These are phyloP conservation scores for Notothenia coriiceps DNA, from an alignment of 2,113 vertebrate species.

Conservation along the genomic window DNA sequence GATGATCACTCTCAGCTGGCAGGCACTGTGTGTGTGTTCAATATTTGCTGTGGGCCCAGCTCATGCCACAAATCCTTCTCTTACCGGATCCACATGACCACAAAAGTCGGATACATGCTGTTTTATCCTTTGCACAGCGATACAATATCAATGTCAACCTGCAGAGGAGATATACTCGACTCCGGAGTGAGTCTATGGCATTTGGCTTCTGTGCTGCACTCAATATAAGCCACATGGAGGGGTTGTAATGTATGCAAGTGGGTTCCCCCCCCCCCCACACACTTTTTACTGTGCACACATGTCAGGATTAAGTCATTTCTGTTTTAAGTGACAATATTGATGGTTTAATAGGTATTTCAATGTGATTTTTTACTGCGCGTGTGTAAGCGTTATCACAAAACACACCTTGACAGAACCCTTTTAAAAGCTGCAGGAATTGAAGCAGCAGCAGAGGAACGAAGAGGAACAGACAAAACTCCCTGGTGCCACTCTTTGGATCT, in stretches of 20 bases:
- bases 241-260: slow-evolving; percentile 17
- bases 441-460: slow-evolving; percentile 29
- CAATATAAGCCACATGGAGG: slow-evolving; percentile 27
- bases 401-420: slow-evolving; percentile 53
- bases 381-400: slow-evolving; percentile 29
- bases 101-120: slow-evolving; percentile 20
- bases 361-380: background rate
- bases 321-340: slow-evolving; percentile 46
- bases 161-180: slow-evolving; percentile 30
- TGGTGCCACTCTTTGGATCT: slow-evolving; percentile 53
- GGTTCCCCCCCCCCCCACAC: background rate
- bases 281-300: slow-evolving; percentile 16
- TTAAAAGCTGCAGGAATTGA: slow-evolving; percentile 55
- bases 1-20: slow-evolving; percentile 68
- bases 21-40: slow-evolving; percentile 51
- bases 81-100: slow-evolving; percentile 18
- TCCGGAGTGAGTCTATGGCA: slow-evolving; percentile 29
- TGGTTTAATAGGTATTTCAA: slow-evolving; percentile 35
- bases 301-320: slow-evolving; percentile 7
- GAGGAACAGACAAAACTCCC: slow-evolving; percentile 41
- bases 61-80: slow-evolving; percentile 56
- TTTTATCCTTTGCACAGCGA: slow-evolving; percentile 41
- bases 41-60: slow-evolving; percentile 55
- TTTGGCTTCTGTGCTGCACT: slow-evolving; percentile 7
- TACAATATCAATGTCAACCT: slow-evolving; percentile 44